Evolutionary conservation across 2,113 vertebrate species (phyloP).

Genomic region (Tachysurus fulvidraco): DNA sequence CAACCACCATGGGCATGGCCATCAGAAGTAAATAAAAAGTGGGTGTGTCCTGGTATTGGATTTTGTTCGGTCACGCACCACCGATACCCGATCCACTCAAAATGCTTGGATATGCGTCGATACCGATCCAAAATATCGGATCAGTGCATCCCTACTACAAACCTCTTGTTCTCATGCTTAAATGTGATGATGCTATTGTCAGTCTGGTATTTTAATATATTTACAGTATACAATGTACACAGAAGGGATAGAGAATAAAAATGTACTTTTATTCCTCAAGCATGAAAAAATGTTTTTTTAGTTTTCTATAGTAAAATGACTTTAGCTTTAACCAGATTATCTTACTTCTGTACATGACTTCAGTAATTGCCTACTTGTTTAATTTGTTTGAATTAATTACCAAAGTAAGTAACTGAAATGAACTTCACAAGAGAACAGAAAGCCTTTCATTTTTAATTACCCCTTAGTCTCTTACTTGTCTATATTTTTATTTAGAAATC

Average conservation of each 20-base stretch:
- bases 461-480: not conserved
- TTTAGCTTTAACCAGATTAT: not conserved
- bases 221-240: not conserved
- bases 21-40: too few species aligned
- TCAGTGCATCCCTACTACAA: too few species aligned
- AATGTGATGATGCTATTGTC: not conserved
- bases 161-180: too few species aligned
- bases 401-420: not conserved
- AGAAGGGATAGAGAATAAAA: not conserved
- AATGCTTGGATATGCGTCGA: too few species aligned
- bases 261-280: not conserved
- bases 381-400: not conserved
- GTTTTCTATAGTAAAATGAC: not conserved
- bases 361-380: not conserved
- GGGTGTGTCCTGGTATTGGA: too few species aligned
- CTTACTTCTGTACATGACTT: not conserved
- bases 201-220: not conserved
- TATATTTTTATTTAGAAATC: not conserved
- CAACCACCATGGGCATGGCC: too few species aligned
- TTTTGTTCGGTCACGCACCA: too few species aligned
- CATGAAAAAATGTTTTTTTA: not conserved
- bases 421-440: not conserved
- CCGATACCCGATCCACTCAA: too few species aligned
- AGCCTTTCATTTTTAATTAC: not conserved
- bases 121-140: too few species aligned